These are phyloP conservation scores for Diabrotica undecimpunctata DNA, from an alignment of 1,140 invertebrate genomes.

Conservation along the genomic window DNA sequence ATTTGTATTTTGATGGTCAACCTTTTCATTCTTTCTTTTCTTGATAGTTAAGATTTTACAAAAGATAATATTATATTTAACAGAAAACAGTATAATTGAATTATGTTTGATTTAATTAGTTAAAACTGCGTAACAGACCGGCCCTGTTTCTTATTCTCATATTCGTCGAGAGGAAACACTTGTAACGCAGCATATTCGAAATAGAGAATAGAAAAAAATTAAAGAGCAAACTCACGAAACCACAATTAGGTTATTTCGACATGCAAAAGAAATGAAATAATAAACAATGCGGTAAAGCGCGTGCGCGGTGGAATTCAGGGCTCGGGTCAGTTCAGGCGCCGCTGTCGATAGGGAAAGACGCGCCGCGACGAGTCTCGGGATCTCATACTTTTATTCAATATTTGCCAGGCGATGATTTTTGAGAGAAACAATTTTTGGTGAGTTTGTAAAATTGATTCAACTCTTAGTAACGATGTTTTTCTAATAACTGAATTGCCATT, in stretches of 20 bases:
- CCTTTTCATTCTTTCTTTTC: no score
- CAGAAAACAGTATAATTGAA: no score
- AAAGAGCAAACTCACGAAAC: conserved; percentile 5
- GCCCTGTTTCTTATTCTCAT: background rate
- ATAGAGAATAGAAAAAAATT: background rate
- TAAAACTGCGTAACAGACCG: no score
- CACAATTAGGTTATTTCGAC: conserved; percentile 12
- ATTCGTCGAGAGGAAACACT: background rate
- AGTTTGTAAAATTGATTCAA: background rate
- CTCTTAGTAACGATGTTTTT: background rate
- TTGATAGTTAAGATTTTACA: no score
- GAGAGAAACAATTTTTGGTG: background rate
- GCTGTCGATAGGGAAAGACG: conserved; percentile 28
- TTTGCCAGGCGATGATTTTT: background rate
- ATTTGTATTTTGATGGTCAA: no score
- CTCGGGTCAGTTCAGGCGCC: conserved; percentile 29
- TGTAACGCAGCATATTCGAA: conserved; percentile 2
- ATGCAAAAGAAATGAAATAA: conserved; percentile 35
- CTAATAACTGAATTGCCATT: background rate
- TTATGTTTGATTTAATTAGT: no score
- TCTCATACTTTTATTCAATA: conserved; percentile 17
- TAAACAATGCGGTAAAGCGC: conserved; percentile 36
- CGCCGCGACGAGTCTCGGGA: conserved; percentile 18
- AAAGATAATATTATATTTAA: no score
- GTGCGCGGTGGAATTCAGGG: conserved; percentile 30